Evolutionary conservation across 2,113 vertebrate genomes (phyloP).

Genomic region (Reinhardtius hippoglossoides): DNA sequence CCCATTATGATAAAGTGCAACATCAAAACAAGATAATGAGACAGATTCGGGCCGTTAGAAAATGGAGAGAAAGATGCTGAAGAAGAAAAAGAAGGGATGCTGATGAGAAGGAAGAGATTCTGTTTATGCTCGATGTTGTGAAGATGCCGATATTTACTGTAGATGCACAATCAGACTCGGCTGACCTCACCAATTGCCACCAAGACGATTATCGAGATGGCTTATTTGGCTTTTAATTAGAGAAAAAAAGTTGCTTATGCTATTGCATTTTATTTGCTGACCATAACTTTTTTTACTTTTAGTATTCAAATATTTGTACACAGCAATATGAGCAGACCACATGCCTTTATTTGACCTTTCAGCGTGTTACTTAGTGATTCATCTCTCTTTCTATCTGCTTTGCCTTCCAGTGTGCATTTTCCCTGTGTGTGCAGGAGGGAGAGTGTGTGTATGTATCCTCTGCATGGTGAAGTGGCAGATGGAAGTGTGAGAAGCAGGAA

Average conservation of each 20-base stretch:
- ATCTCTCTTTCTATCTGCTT: neutral
- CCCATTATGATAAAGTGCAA: constrained; percentile 66
- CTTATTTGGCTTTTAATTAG: constrained; percentile 19
- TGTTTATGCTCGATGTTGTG: constrained; percentile 49
- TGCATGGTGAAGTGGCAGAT: constrained; percentile 82
- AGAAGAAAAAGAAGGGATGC: constrained; percentile 31
- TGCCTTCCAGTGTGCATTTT: constrained; percentile 20
- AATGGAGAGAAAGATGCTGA: neutral
- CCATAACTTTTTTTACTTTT: neutral
- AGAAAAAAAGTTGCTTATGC: neutral
- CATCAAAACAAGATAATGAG: constrained; percentile 79
- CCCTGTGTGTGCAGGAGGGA: constrained; percentile 9
- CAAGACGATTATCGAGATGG: neutral
- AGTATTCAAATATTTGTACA: constrained; percentile 6
- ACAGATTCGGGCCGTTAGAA: constrained; percentile 70
- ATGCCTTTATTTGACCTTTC: constrained; percentile 35
- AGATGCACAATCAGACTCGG: constrained; percentile 28
- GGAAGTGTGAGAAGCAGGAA: constrained; percentile 84
- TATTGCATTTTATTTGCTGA: constrained; percentile 6
- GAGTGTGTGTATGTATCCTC: constrained; percentile 61
- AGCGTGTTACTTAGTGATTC: neutral
- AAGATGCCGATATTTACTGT: constrained; percentile 37
- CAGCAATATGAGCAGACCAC: neutral
- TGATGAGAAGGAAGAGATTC: constrained; percentile 68
- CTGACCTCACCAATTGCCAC: constrained; percentile 32